phyloP scores from a whole-genome alignment of 2,888 invertebrate genomes.

The Lasioglossum vierecki region DNA sequence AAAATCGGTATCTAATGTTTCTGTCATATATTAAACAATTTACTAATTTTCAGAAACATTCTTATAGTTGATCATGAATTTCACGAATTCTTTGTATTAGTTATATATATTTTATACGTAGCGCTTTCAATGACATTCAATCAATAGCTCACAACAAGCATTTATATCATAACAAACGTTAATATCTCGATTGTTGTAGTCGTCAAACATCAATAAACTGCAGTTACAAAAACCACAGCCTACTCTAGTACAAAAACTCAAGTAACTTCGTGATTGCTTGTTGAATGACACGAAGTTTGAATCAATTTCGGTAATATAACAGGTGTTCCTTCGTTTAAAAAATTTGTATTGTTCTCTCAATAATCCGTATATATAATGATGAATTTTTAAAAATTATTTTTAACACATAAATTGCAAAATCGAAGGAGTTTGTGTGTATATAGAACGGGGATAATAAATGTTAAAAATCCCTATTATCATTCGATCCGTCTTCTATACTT shows the following conservation, averaged over 20 bases:
- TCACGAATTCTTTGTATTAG: neutral
- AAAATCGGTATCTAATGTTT: neutral
- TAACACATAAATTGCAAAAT: neutral
- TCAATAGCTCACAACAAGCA: neutral
- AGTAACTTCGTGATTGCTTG: conserved; percentile 3
- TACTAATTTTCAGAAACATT: neutral
- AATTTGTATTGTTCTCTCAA: neutral
- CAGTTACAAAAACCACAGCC: neutral
- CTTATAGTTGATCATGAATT: neutral
- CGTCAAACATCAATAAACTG: neutral
- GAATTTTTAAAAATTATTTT: neutral
- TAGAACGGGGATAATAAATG: neutral
- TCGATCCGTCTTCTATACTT: neutral
- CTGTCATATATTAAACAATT: neutral
- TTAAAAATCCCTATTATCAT: conserved; percentile 34
- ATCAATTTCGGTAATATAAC: conserved; percentile 14
- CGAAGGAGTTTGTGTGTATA: neutral
- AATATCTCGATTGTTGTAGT: neutral
- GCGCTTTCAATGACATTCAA: neutral
- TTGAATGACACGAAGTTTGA: conserved; percentile 8
- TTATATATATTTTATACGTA: neutral
- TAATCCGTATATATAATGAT: neutral
- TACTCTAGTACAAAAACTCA: neutral
- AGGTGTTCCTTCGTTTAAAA: neutral
- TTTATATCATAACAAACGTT: neutral